Conservation (phyloP, 37 sponge, comb jelly and placozoan genomes). For the Theonella swinhoei region DNA sequence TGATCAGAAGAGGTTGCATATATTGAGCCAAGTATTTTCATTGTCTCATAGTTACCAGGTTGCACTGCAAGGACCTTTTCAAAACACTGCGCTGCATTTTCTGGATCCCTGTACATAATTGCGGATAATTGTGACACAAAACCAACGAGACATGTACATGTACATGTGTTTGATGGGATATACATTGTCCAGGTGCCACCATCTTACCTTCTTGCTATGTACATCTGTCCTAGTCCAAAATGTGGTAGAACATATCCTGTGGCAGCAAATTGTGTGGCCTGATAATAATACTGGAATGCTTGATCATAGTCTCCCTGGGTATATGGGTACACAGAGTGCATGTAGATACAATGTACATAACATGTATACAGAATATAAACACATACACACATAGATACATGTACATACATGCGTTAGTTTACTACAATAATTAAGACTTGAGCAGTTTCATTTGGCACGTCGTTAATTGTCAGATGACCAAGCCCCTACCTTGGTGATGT, state of each 20-base stretch:
- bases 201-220: slow-evolving; percentile 82
- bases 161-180: no score
- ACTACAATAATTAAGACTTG: background rate
- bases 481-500: no score
- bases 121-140: no score
- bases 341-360: no score
- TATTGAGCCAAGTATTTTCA: slow-evolving; percentile 97
- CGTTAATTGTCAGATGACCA: no score
- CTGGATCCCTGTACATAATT: slow-evolving; percentile 12
- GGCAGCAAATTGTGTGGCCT: slow-evolving; percentile 96
- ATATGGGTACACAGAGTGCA: no score
- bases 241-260: slow-evolving; percentile 91
- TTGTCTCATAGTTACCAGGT: slow-evolving; percentile 94
- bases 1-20: slow-evolving; percentile 73
- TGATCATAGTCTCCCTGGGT: slow-evolving; percentile 90
- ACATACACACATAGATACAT: no score
- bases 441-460: no score
- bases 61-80: slow-evolving; percentile 90
- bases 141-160: no score
- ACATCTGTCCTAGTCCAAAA: slow-evolving; percentile 99
- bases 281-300: slow-evolving; percentile 99
- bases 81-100: slow-evolving; percentile 91
- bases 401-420: background rate
- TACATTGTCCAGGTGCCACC: no score
- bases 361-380: no score